phyloP scores from a whole-genome alignment of 2,797 vertebrate genomes.

The Rhinophrynus dorsalis region DNA sequence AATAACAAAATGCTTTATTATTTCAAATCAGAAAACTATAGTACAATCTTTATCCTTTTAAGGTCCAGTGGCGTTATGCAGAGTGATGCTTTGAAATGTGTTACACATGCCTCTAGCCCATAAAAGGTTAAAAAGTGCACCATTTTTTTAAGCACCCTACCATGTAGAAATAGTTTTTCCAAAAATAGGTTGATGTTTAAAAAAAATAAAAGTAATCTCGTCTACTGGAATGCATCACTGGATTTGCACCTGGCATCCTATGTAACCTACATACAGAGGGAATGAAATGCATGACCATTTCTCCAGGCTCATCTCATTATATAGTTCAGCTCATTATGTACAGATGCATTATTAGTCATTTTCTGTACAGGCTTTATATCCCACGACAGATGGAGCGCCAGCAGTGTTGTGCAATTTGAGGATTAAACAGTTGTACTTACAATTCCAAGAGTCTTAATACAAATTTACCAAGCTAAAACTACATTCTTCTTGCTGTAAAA shows the following conservation, averaged over 20 bases:
- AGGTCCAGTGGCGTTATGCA: too few relatives aligned
- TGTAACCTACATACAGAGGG: neutral
- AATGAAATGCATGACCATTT: neutral
- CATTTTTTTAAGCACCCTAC: too few relatives aligned
- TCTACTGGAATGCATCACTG: slow-evolving; percentile 21
- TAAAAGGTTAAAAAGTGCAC: too few relatives aligned
- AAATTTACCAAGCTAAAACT: slow-evolving; percentile 19
- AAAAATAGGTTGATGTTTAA: slow-evolving; percentile 28
- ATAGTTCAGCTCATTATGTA: slow-evolving; percentile 43
- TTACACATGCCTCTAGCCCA: too few relatives aligned
- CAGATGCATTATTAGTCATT: slow-evolving; percentile 26
- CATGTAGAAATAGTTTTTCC: too few relatives aligned
- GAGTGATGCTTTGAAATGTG: too few relatives aligned
- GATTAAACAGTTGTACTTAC: slow-evolving; percentile 39
- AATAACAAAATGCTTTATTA: too few relatives aligned
- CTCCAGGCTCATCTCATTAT: slow-evolving; percentile 44
- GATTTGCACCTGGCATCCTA: slow-evolving; percentile 40
- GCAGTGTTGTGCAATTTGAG: slow-evolving; percentile 17
- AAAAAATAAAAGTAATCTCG: neutral
- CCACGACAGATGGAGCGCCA: slow-evolving; percentile 49
- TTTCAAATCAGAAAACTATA: too few relatives aligned
- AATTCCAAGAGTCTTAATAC: slow-evolving; percentile 19
- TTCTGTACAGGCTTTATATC: slow-evolving; percentile 46
- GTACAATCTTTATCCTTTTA: too few relatives aligned
- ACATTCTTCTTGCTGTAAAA: slow-evolving; percentile 3